These are phyloP conservation scores for Telenomus remus DNA, from an alignment of 1,140 invertebrate genomes.

Conservation along the genomic window DNA sequence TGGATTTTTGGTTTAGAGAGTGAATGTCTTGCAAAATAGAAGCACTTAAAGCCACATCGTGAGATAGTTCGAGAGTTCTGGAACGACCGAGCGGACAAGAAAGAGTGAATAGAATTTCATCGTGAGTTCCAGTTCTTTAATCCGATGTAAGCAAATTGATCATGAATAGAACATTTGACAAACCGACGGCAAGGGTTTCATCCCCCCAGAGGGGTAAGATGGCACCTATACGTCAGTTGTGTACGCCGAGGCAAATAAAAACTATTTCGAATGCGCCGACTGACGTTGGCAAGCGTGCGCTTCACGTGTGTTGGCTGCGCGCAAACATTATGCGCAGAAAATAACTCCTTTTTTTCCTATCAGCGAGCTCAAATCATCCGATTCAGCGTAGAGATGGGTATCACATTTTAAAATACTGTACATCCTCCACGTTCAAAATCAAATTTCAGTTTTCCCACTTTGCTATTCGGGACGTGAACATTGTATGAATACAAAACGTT, in stretches of 20 bases:
- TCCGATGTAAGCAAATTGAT: slow-evolving; percentile 20
- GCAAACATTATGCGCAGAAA: slow-evolving; percentile 45
- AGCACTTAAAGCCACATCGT: background rate
- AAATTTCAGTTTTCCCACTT: slow-evolving; percentile 16
- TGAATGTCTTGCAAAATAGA: background rate
- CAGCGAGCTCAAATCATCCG: slow-evolving; percentile 25
- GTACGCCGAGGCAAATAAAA: slow-evolving; percentile 44
- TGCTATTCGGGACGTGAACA: no score
- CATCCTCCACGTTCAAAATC: slow-evolving; percentile 10
- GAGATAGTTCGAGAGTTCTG: background rate
- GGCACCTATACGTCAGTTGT: slow-evolving; percentile 16
- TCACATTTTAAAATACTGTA: no score
- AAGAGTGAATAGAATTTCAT: background rate
- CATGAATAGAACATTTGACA: slow-evolving; percentile 15
- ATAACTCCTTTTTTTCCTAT: slow-evolving; percentile 40
- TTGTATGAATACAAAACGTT: no score
- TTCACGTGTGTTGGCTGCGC: slow-evolving; percentile 37
- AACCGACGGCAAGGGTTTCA: slow-evolving; percentile 1
- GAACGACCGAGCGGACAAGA: no score
- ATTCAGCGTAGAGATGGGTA: no score
- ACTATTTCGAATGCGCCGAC: slow-evolving; percentile 34
- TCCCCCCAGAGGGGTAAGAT: background rate
- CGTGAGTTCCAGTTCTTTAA: background rate
- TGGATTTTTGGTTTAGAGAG: background rate
- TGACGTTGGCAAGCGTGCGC: slow-evolving; percentile 39